Base-by-base conservation (phyloP, 2,113 vertebrate genomes). In the Eptesicus fuscus region DNA sequence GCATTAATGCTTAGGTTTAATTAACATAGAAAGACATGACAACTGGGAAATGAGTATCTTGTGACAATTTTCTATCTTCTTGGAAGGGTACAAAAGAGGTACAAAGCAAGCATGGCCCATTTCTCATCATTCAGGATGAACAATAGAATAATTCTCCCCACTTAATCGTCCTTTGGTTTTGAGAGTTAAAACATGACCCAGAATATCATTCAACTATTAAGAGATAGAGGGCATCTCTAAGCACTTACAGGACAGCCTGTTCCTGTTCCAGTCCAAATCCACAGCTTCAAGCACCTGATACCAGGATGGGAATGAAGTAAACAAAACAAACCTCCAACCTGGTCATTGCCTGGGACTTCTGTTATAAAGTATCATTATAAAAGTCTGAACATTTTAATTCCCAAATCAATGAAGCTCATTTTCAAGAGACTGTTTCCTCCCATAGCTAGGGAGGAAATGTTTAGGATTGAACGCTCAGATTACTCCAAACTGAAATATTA, bases 321-420 rank as follows among this genome's bases (percentile, higher is more conserved):
- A 77, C 30, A 96, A 83, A 86, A 63, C 30, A 74, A 82, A 59
- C 23, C 40, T 87, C 49, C 44, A 42, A 67, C 69, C 44, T 13
- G 30, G 71, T 53, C 70, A 56, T 30, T 59, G 22, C 65, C 49
- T 87, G 23, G 63, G 28, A 65, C n/a, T 82, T 83, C 47, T 56
- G 51, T 61, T 80, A 67, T 88, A 87, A 76, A 83, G 83, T 70
- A 70, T 22, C 42, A 89, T 25, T 70, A 35, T 9, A 37, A 77
- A 95, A 82, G 4, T 63, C 23, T 73, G 67, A 91, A 40, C 28
- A 32, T 88, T 94, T 88, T 73, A 91, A 91, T 70, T 63, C 53
- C 23, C 16, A 77, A 74, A 59, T 87, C 87, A 87, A 51, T 32
- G 51, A 80, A 79, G 35, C 14, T 91, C 74, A 86, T 82, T 94